A percentile compares a stretch with the other conserved stretches of the same genome.
Evolutionary conservation across 2,797 vertebrate species (phyloP).

Genomic region (Enteromius thamalakanensis): DNA sequence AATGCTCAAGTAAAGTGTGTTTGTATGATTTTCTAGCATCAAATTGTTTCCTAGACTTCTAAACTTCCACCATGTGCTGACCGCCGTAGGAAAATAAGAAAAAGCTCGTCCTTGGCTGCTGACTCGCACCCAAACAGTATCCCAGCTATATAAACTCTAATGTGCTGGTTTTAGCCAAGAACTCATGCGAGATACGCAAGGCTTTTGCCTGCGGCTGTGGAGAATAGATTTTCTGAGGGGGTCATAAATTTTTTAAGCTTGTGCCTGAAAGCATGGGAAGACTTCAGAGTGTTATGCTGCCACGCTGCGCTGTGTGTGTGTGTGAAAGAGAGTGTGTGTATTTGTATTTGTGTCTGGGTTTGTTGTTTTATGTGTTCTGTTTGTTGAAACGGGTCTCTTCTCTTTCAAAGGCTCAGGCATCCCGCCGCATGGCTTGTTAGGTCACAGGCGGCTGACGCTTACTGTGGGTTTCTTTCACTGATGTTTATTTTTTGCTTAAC

Average conservation of each 20-base stretch:
- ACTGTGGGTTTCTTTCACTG: slow-evolving; percentile 14
- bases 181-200: slow-evolving; percentile 20
- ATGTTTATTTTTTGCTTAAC: slow-evolving; percentile 56
- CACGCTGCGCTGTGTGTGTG: slow-evolving; percentile 49
- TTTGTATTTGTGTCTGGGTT: slow-evolving; percentile 39
- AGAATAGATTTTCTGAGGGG: slow-evolving; percentile 59
- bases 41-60: background rate
- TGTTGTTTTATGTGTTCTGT: slow-evolving; percentile 32
- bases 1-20: background rate
- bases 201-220: slow-evolving; percentile 56
- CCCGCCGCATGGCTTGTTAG: slow-evolving; percentile 48
- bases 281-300: slow-evolving; percentile 59
- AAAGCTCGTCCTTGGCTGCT: slow-evolving; percentile 5
- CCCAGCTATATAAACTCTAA: slow-evolving; percentile 26
- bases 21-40: background rate
- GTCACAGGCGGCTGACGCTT: slow-evolving; percentile 37
- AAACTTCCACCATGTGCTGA: background rate
- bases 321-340: background rate
- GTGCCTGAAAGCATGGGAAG: slow-evolving; percentile 63
- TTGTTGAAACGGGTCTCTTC: slow-evolving; percentile 43
- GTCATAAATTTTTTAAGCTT: slow-evolving; percentile 73
- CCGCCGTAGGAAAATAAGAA: background rate
- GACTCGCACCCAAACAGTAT: slow-evolving; percentile 32
- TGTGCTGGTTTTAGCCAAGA: slow-evolving; percentile 7
- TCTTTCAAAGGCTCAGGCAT: slow-evolving; percentile 30